Percentiles rank a stretch among this genome's conserved stretches.
Evolutionary conservation across 30 jellyfish, hydroid and myxozoan genomes (phyloP).

Genomic region (Haliclystus octoradiatus): DNA sequence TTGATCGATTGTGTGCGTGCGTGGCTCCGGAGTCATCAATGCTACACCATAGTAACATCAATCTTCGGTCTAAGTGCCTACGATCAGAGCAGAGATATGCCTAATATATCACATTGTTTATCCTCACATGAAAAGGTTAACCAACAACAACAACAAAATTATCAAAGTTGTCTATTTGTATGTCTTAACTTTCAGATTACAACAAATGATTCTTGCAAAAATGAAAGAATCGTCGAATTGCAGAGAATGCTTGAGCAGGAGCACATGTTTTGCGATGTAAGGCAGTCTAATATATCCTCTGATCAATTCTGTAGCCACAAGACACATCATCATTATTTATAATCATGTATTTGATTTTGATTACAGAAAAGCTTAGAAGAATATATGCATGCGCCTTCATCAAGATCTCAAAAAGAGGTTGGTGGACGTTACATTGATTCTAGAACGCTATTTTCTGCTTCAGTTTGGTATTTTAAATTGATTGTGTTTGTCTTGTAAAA

Average conservation of each 20-base stretch:
- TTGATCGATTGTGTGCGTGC: too few relatives aligned
- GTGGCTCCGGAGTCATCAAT: too few relatives aligned
- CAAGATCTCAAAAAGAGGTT: conserved; percentile 81
- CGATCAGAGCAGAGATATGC: too few relatives aligned
- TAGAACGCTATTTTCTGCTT: neutral
- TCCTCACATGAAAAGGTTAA: too few relatives aligned
- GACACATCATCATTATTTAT: neutral
- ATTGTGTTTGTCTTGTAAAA: neutral
- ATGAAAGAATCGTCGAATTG: conserved; percentile 6
- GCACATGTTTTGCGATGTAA: conserved; percentile 40
- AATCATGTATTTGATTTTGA: neutral
- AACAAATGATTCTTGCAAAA: neutral
- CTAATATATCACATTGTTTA: too few relatives aligned
- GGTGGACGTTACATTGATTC: neutral
- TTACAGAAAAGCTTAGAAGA: conserved; percentile 53
- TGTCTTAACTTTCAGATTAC: too few relatives aligned
- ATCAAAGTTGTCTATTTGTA: too few relatives aligned
- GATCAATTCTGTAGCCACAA: too few relatives aligned
- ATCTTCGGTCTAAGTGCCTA: too few relatives aligned
- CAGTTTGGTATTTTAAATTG: neutral
- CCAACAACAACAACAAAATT: too few relatives aligned
- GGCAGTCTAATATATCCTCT: too few relatives aligned
- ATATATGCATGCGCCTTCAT: conserved; percentile 56
- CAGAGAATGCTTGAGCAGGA: conserved; percentile 63
- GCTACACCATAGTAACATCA: too few relatives aligned